phyloP scores from a whole-genome alignment of 2,888 invertebrate species.

The Patella ulyssiponensis region DNA sequence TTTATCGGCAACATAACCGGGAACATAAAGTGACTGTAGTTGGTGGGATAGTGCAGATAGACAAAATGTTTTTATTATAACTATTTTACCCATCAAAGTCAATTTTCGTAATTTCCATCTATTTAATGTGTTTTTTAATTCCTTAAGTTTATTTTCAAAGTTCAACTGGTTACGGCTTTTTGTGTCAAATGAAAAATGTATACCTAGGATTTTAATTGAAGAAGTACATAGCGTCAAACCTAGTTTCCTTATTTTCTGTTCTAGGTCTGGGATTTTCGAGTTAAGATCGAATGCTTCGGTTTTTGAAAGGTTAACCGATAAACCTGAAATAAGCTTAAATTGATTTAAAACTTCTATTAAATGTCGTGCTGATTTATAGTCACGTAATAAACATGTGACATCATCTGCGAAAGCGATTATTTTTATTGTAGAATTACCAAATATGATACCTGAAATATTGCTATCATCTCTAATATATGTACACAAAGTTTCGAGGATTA shows the following conservation, averaged over 20 bases:
- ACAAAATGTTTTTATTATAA: background rate
- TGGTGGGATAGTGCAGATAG: background rate
- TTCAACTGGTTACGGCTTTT: background rate
- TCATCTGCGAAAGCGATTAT: background rate
- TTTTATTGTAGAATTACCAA: background rate
- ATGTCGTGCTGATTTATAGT: background rate
- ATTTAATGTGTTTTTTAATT: background rate
- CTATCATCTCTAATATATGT: background rate
- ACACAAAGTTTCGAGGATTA: background rate
- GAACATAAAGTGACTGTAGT: background rate
- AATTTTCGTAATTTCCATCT: background rate
- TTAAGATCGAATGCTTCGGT: constrained; percentile 6
- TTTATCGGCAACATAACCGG: background rate
- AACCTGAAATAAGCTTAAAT: background rate
- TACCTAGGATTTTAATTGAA: background rate
- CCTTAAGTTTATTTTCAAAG: background rate
- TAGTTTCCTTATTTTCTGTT: background rate
- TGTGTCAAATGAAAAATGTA: background rate
- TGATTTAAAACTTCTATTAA: background rate
- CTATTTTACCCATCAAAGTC: background rate
- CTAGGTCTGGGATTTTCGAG: background rate
- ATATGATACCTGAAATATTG: background rate
- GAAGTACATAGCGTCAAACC: background rate
- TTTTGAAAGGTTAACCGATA: background rate
- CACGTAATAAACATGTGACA: background rate